phyloP scores from a whole-genome alignment of 2,888 invertebrate species.

The Falcaria lacertinaria region DNA sequence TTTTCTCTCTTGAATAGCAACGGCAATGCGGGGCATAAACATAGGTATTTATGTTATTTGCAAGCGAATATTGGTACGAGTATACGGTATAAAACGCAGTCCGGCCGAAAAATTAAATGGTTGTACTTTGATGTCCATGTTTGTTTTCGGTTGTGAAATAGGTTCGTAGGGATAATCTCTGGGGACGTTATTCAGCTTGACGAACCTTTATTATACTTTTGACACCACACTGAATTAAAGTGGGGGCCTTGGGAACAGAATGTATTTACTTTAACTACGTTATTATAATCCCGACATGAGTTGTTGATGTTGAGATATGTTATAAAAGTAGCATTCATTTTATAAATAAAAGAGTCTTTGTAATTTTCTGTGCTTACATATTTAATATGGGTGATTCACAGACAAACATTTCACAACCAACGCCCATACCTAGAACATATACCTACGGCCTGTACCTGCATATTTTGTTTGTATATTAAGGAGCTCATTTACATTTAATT shows the following conservation, averaged over 20 bases:
- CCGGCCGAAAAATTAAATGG: conserved; percentile 18
- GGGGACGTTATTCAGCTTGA: neutral
- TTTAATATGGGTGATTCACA: too few species aligned
- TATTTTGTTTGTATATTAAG: too few species aligned
- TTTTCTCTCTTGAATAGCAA: conserved; percentile 59
- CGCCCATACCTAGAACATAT: too few species aligned
- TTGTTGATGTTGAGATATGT: neutral
- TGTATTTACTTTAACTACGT: neutral
- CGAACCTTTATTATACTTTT: conserved; percentile 1
- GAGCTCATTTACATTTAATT: too few species aligned
- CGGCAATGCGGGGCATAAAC: conserved; percentile 57
- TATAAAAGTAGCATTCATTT: too few species aligned
- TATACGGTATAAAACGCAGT: conserved; percentile 19
- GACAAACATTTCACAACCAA: too few species aligned
- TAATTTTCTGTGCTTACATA: too few species aligned
- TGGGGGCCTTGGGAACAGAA: neutral
- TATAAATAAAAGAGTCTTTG: too few species aligned
- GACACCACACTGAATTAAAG: neutral
- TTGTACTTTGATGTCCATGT: conserved; percentile 11
- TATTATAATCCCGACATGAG: neutral
- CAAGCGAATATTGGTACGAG: conserved; percentile 47
- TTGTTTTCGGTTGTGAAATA: conserved; percentile 3
- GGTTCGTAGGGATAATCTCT: neutral
- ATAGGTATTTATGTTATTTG: conserved; percentile 57
- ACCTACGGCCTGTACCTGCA: too few species aligned